Evolutionary conservation across 2,888 invertebrate species (phyloP), one percentile per base, ranked within the genome.

Genomic region (Rotaria macrura): DNA sequence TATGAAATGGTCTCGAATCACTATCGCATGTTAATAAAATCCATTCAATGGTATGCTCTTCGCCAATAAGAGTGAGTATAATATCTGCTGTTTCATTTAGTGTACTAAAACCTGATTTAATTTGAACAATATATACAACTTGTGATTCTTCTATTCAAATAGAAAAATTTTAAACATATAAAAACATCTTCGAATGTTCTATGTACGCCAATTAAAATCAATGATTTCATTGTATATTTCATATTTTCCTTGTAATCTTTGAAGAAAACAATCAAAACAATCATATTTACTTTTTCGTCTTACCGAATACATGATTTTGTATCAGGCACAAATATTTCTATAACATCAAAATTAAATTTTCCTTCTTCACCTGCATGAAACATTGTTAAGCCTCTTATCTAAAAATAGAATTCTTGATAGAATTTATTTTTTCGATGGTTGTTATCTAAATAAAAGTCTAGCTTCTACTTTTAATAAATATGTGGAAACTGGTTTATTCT

Each of bases 151-250:
- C 74, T 74, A 40, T 3, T 7, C 4, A 43, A 40, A 65, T 23
- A 52, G n/a, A 55, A 34, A 17, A 49, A 49, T 17, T 17, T 17
- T 49, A 12, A 49, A 12, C 14, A 49, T 49, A 17, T 5, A 49
- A 3, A 49, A 17, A 14, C 14, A 12, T 3, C 14, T 5, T 49
- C 9, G 17, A 79, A 25, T 25, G 9, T 40, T 23, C 40, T 40
- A 79, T 25, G 40, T 79, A 40, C 74, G 74, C 20, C 74, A 79
- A 79, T 79, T 79, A 10, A 79, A 79, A 79, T 79, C 38, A 25
- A 79, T 79, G 23, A 79, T 43, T 43, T 79, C 74, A 79, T 79
- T 79, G 12, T 25, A 40, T 9, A 79, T 79, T 40, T 79, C 43
- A 79, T 79, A 25, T 40, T 79, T 79, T 20, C n/a, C 74, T 7